Percentiles rank a stretch among this genome's conserved stretches.
phyloP scores from a whole-genome alignment of 2,888 invertebrate species.

The Xestia rhomboidea region DNA sequence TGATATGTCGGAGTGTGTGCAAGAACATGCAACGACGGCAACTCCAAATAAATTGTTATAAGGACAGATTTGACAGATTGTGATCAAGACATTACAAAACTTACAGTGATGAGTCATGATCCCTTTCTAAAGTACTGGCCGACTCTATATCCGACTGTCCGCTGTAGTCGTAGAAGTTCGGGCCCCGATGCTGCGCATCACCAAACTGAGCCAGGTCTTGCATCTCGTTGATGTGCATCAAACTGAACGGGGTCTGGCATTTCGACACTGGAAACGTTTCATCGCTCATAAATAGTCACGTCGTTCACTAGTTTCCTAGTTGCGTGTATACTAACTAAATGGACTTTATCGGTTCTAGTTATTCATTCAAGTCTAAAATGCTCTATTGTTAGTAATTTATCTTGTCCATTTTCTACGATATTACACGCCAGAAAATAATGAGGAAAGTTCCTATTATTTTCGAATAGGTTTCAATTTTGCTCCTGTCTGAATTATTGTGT shows the following conservation, averaged over 20 bases:
- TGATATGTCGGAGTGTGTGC: too few relatives aligned
- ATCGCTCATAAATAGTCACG: background rate
- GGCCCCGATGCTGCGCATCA: constrained; percentile 80
- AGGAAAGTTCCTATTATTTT: background rate
- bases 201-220: constrained; percentile 71
- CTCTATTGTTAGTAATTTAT: background rate
- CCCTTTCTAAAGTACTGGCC: constrained; percentile 63
- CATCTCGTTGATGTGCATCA: constrained; percentile 64
- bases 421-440: background rate
- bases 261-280: constrained; percentile 25
- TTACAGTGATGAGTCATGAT: constrained; percentile 40
- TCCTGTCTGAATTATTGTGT: background rate
- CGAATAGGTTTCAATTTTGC: background rate
- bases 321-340: too few relatives aligned
- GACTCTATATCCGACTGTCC: constrained; percentile 51
- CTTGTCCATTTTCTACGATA: background rate
- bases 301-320: background rate
- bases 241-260: constrained; percentile 41
- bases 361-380: background rate
- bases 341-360: background rate
- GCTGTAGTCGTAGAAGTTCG: constrained; percentile 73
- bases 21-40: background rate
- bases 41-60: background rate
- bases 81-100: background rate
- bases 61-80: too few relatives aligned